Conservation (phyloP, 64 coral and sea anemone genomes). For the Pocillopora damicornis region DNA sequence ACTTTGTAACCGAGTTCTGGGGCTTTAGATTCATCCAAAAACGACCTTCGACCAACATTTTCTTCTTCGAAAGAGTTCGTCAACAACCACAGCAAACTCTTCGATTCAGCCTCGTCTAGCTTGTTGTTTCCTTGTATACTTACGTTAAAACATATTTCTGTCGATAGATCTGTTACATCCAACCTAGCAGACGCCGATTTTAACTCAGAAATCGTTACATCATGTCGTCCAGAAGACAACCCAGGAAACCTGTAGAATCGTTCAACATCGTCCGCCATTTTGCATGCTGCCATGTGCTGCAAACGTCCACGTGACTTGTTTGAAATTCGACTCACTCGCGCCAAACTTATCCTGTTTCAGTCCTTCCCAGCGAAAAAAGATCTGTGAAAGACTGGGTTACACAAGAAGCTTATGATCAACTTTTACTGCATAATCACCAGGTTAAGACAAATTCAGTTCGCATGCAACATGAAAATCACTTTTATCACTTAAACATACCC, state of each 20-base stretch:
- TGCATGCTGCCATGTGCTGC: not conserved
- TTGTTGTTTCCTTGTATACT: slow-evolving; percentile 48
- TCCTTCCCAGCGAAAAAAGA: not conserved
- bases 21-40: slow-evolving; percentile 29
- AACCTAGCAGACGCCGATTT: slow-evolving; percentile 33
- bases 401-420: not conserved
- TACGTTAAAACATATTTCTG: slow-evolving; percentile 81
- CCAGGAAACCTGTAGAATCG: slow-evolving; percentile 75
- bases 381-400: no score
- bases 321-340: not conserved
- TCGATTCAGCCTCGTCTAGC: slow-evolving; percentile 34
- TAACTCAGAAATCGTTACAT: slow-evolving; percentile 52
- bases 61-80: slow-evolving; percentile 76
- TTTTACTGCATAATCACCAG: not conserved
- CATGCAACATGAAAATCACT: no score
- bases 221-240: slow-evolving; percentile 58
- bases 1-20: slow-evolving; percentile 19
- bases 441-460: no score
- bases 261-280: slow-evolving; percentile 49
- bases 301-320: not conserved
- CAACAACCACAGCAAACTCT: slow-evolving; percentile 64
- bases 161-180: slow-evolving; percentile 42
- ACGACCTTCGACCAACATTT: slow-evolving; percentile 50
- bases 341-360: not conserved
- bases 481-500: no score